Evolutionary conservation across 2,797 vertebrate genomes (phyloP).

Genomic region (Argyrosomus regius): DNA sequence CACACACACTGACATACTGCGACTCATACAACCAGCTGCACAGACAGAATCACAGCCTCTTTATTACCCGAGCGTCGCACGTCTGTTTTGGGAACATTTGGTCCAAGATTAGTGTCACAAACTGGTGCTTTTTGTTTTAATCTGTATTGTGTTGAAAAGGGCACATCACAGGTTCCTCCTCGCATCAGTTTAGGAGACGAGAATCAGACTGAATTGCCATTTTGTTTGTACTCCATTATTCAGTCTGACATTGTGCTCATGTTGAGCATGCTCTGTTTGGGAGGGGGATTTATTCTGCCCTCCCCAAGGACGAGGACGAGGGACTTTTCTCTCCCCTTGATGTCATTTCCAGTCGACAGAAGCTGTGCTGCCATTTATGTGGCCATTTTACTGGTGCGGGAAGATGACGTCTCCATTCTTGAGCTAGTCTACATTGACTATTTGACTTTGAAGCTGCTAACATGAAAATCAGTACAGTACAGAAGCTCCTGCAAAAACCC

Average conservation of each 20-base stretch:
- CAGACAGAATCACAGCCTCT: neutral
- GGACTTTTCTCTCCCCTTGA: neutral
- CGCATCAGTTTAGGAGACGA: no score
- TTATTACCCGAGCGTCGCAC: neutral
- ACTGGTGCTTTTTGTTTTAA: neutral
- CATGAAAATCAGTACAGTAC: no score
- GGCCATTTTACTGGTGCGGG: no score
- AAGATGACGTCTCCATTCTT: no score
- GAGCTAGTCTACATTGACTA: no score
- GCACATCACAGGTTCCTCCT: neutral
- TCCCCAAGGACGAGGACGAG: neutral
- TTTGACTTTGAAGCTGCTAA: no score
- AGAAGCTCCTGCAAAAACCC: no score
- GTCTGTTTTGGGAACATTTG: neutral
- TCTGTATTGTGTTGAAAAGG: neutral
- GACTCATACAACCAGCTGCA: conserved; percentile 37
- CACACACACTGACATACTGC: conserved; percentile 22
- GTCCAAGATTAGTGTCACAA: neutral
- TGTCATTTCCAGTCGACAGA: neutral
- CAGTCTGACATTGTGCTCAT: neutral
- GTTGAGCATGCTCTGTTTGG: neutral
- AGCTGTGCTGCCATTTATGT: neutral
- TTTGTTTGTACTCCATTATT: neutral
- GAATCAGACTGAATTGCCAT: neutral
- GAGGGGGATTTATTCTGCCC: neutral